These are phyloP conservation scores for Tetragnatha versicolor DNA, from an alignment of 1,140 invertebrate species.

Conservation along the genomic window DNA sequence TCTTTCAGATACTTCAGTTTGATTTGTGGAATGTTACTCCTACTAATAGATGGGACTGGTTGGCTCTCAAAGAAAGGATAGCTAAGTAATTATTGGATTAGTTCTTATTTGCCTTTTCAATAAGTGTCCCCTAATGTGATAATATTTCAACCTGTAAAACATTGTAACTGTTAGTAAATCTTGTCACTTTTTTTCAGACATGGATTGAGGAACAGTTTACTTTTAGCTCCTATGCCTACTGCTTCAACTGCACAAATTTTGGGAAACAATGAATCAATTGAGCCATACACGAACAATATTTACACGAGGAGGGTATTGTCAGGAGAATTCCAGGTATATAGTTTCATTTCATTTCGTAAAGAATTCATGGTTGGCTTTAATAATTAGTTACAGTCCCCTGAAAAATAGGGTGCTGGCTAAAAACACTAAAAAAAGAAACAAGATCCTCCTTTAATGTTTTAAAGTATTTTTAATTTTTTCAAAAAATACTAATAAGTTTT, in stretches of 20 bases:
- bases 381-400: slow-evolving; percentile 1
- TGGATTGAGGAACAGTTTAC: slow-evolving; percentile 92
- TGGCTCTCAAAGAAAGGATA: slow-evolving; percentile 82
- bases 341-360: no score
- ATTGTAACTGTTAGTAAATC: background rate
- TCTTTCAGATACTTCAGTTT: slow-evolving; percentile 85
- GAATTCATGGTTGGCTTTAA: background rate
- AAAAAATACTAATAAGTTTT: no score
- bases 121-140: no score
- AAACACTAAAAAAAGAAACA: no score
- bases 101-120: no score
- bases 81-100: slow-evolving; percentile 67
- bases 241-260: slow-evolving; percentile 99
- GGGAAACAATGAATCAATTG: slow-evolving; percentile 98
- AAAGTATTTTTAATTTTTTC: no score
- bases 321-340: slow-evolving; percentile 77
- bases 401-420: no score
- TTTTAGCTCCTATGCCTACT: slow-evolving; percentile 98
- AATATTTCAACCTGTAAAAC: background rate
- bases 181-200: slow-evolving; percentile 64
- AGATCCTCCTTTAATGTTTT: no score
- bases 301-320: slow-evolving; percentile 93
- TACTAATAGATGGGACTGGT: slow-evolving; percentile 90
- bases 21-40: slow-evolving; percentile 98
- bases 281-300: slow-evolving; percentile 98